A percentile compares a stretch with the other conserved stretches of the same genome.
phyloP scores from a whole-genome alignment of 2,113 vertebrate genomes.

The Hoplias malabaricus region DNA sequence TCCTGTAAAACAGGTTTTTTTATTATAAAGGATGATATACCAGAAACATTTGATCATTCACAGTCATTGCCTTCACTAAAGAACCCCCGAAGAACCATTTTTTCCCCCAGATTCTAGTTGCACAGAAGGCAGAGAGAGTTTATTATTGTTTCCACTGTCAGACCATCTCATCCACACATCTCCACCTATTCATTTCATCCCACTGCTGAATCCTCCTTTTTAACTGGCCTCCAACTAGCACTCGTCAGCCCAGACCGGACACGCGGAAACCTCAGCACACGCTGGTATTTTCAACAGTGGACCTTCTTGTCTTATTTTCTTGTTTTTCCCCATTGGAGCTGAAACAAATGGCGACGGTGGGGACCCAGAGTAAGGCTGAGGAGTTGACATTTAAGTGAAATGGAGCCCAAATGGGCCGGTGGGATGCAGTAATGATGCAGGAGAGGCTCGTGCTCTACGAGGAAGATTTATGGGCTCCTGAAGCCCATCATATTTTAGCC shows the following conservation, averaged over 20 bases:
- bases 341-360: constrained; percentile 73
- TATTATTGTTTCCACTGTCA: constrained; percentile 46
- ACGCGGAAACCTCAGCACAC: constrained; percentile 22
- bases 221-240: constrained; percentile 17
- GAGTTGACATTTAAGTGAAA: constrained; percentile 81
- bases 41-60: too few relatives aligned
- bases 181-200: constrained; percentile 64
- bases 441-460: constrained; percentile 70
- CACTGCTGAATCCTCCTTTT: constrained; percentile 56
- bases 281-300: constrained; percentile 22
- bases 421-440: constrained; percentile 74
- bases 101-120: too few relatives aligned
- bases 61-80: too few relatives aligned
- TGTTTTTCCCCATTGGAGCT: constrained; percentile 59
- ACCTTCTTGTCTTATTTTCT: constrained; percentile 68
- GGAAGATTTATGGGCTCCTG: constrained; percentile 76
- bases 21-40: too few relatives aligned
- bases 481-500: constrained; percentile 76
- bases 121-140: constrained; percentile 52
- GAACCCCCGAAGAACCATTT: too few relatives aligned
- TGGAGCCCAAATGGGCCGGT: constrained; percentile 72
- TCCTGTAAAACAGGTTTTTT: too few relatives aligned
- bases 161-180: constrained; percentile 43
- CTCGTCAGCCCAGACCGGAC: constrained; percentile 27
- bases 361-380: constrained; percentile 59